Evolutionary conservation across 2,113 vertebrate species (phyloP).

Genomic region (Colistium nudipinnis): DNA sequence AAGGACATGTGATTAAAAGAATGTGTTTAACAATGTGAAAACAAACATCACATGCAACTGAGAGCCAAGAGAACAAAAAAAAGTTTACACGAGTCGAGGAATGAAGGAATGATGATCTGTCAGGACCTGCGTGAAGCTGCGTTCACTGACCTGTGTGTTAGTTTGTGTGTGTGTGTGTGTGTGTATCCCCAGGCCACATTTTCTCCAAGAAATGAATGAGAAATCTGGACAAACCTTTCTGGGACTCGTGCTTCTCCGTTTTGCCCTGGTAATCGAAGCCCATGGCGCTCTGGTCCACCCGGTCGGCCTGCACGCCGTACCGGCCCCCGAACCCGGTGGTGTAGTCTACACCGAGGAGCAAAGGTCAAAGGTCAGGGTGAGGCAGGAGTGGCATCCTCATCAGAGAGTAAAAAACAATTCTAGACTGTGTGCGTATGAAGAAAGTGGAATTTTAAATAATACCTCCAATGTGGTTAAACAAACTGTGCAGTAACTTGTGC

Average conservation of each 20-base stretch:
- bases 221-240: constrained; percentile 86
- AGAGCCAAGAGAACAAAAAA: too few species aligned
- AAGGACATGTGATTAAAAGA: too few species aligned
- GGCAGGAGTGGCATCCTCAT: constrained; percentile 6
- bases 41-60: too few species aligned
- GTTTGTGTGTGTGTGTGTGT: not conserved
- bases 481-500: too few species aligned
- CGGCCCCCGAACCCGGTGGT: constrained; percentile 81
- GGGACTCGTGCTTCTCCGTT: constrained; percentile 94
- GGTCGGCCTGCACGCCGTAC: constrained; percentile 82
- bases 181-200: not conserved
- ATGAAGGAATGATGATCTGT: constrained; percentile 11
- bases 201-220: not conserved
- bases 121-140: constrained; percentile 21
- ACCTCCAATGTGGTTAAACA: too few species aligned
- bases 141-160: not conserved
- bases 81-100: constrained; percentile 5
- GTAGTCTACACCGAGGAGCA: constrained; percentile 79
- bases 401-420: not conserved
- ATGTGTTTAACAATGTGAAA: too few species aligned
- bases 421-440: too few species aligned
- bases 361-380: constrained; percentile 55
- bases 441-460: too few species aligned
- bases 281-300: constrained; percentile 91
- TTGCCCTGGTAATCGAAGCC: constrained; percentile 96